Evolutionary conservation across 2,888 invertebrate species (phyloP).

Genomic region (Aplocera efformata): DNA sequence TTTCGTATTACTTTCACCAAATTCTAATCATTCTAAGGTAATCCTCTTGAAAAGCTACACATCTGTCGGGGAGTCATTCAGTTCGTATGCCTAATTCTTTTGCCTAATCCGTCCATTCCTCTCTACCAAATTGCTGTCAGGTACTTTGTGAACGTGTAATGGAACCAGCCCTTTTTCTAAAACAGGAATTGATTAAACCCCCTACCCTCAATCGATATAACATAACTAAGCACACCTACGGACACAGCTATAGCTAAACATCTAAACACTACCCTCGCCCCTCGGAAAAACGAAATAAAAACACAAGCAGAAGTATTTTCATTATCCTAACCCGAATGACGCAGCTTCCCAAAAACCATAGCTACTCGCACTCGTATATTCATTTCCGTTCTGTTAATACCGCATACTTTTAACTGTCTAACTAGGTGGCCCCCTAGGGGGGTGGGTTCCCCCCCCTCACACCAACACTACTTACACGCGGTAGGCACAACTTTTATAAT

Average conservation of each 20-base stretch:
- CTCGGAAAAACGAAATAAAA: slow-evolving; percentile 49
- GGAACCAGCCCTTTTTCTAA: slow-evolving; percentile 11
- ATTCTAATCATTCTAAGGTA: no score
- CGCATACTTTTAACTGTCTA: slow-evolving; percentile 81
- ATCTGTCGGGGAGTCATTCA: no score
- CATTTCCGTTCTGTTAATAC: slow-evolving; percentile 81
- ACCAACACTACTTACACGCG: slow-evolving; percentile 77
- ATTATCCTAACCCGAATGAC: slow-evolving; percentile 74
- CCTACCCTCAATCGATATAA: slow-evolving; percentile 14
- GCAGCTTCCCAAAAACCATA: slow-evolving; percentile 71
- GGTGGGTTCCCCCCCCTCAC: slow-evolving; percentile 39
- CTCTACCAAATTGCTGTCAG: background rate
- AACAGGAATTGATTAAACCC: slow-evolving; percentile 18
- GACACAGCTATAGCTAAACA: slow-evolving; percentile 10
- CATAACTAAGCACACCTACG: slow-evolving; percentile 26
- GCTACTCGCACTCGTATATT: slow-evolving; percentile 78
- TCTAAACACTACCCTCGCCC: slow-evolving; percentile 30
- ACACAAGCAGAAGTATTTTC: slow-evolving; percentile 67
- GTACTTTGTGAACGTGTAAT: slow-evolving; percentile 4
- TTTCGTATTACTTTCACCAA: no score
- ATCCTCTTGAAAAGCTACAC: no score
- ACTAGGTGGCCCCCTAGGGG: slow-evolving; percentile 64
- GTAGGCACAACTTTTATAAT: slow-evolving; percentile 81
- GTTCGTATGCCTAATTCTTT: no score
- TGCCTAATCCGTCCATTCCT: background rate